Conservation (phyloP, 2,113 vertebrate genomes). For the Anas platyrhynchos region DNA sequence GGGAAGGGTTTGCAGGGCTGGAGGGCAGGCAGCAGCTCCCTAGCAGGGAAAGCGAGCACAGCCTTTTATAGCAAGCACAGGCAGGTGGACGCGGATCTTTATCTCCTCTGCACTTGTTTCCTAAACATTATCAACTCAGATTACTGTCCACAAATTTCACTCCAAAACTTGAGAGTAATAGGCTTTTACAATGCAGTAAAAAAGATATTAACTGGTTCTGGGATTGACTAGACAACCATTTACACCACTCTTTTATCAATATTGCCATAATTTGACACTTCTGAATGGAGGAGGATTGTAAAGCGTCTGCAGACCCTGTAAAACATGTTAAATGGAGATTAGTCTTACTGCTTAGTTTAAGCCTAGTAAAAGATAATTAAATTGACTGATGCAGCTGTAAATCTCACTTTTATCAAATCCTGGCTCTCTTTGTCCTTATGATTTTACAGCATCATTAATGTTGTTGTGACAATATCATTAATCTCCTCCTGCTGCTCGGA, state of each 20-base stretch:
- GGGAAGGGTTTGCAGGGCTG: neutral
- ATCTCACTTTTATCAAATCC: slow-evolving; percentile 80
- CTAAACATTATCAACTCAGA: slow-evolving; percentile 78
- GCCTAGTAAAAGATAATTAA: slow-evolving; percentile 82
- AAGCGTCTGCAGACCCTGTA: slow-evolving; percentile 76
- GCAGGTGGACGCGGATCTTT: slow-evolving; percentile 24
- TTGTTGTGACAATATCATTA: slow-evolving; percentile 66
- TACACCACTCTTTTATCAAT: slow-evolving; percentile 79
- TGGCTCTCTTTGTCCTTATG: slow-evolving; percentile 65
- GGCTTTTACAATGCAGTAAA: slow-evolving; percentile 84
- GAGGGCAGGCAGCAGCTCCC: neutral
- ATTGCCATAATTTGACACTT: slow-evolving; percentile 83
- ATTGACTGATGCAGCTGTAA: slow-evolving; percentile 81
- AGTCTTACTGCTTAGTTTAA: slow-evolving; percentile 76
- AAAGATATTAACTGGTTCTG: slow-evolving; percentile 62
- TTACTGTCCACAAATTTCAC: slow-evolving; percentile 75
- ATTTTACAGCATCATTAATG: slow-evolving; percentile 84
- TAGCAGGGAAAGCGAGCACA: neutral
- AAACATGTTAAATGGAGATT: slow-evolving; percentile 76
- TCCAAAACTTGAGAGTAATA: slow-evolving; percentile 76
- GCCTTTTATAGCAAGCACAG: fast-evolving
- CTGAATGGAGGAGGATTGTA: slow-evolving; percentile 77
- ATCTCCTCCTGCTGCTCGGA: slow-evolving; percentile 41
- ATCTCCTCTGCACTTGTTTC: slow-evolving; percentile 67
- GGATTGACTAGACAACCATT: slow-evolving; percentile 69